Conservation (phyloP, 2,888 invertebrate species). For the Nipponacmea schrenckii region DNA sequence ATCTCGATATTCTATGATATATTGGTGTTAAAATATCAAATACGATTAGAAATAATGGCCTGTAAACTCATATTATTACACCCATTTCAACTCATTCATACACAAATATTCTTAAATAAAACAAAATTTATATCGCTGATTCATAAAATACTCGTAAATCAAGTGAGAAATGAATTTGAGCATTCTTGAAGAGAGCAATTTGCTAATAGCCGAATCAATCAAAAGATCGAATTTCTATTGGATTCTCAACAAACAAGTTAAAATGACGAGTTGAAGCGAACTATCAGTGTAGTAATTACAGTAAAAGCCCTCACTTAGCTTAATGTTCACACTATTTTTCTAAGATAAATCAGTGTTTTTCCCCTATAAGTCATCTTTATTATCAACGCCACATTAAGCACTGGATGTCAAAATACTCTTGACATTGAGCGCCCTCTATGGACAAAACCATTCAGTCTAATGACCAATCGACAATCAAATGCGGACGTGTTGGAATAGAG, state of each 20-base stretch:
- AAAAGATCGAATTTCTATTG: slow-evolving; percentile 3
- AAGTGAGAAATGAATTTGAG: background rate
- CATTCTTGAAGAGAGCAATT: slow-evolving; percentile 6
- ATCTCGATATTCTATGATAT: too few relatives aligned
- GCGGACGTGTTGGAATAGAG: slow-evolving; percentile 4
- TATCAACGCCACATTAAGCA: slow-evolving; percentile 9
- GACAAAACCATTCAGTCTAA: slow-evolving; percentile 8
- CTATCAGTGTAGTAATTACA: slow-evolving; percentile 5
- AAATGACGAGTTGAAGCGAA: slow-evolving; percentile 4
- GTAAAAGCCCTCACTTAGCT: slow-evolving; percentile 8
- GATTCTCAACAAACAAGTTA: slow-evolving; percentile 7
- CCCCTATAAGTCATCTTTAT: slow-evolving; percentile 6
- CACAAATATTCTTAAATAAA: background rate
- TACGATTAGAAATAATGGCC: slow-evolving; percentile 5
- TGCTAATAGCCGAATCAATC: slow-evolving; percentile 8
- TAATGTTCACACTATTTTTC: slow-evolving; percentile 8
- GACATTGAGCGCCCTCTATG: slow-evolving; percentile 8
- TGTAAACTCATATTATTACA: background rate
- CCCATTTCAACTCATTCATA: background rate
- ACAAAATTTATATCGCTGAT: background rate
- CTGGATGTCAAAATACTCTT: slow-evolving; percentile 2
- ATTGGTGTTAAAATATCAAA: background rate
- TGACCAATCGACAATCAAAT: slow-evolving; percentile 6
- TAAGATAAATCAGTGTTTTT: slow-evolving; percentile 6
- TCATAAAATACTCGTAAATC: background rate